Evolutionary conservation across 2,888 invertebrate species (phyloP), one percentile per base, ranked within the genome.

Genomic region (Sialis lutaria): DNA sequence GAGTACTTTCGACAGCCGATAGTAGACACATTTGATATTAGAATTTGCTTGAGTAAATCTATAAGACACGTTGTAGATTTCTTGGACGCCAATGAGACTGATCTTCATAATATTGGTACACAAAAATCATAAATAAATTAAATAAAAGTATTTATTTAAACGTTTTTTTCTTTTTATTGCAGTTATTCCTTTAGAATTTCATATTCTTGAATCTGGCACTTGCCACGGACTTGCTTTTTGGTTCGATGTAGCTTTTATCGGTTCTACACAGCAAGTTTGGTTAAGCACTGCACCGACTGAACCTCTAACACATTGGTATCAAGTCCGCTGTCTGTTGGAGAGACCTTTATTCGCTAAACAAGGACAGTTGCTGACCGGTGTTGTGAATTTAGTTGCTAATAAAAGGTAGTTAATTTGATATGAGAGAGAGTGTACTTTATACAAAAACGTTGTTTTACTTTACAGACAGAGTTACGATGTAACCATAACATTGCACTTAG

Each of bases 251-350:
- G 84, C 95, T 53, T 97, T 98, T 67, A 80, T 87, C 49, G 96
- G 97, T 35, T 79, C 79, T 42, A 79, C 79, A 50, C 85, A 90
- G 59, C 85, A 89, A 50, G 84, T 97, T 49, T 97, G 97, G 96
- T 67, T 98, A 33, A 96, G 96, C 6, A 98, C 98, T 6, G 84
- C 96, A 1, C 97, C 97, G 0, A 96, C 96, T 4, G 96, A 97
- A 63, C 93, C 96, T 1, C 70, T 98, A 13, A 98, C 97, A 32
- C 97, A 98, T 66, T 98, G 97, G 98, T 97, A 98, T 67, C 96
- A 97, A 69, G 96, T 97, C 2, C 78, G 97, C 33, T 98, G 97
- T 64, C 73, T 98, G 51, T 67, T 98, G 47, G 90, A 92, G 61
- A 85, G 85, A 55, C 97, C 97, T 2, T 77, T 98, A 42, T 84